A percentile compares a stretch with the other conserved stretches of the same genome.
Evolutionary conservation across 2,113 vertebrate species (phyloP).

Genomic region (Poicephalus gulielmi): DNA sequence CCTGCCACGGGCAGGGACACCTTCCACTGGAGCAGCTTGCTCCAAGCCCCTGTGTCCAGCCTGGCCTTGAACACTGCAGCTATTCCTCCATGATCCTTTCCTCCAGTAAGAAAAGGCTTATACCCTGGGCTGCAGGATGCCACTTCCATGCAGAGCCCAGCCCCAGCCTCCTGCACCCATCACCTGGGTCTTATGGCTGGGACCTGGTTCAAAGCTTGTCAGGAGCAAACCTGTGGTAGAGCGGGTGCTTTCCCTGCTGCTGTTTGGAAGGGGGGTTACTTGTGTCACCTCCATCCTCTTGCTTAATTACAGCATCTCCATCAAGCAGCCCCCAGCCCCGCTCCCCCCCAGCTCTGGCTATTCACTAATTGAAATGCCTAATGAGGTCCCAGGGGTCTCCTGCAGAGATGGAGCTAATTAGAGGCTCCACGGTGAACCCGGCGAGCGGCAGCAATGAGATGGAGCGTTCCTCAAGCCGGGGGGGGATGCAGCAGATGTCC

Average conservation of each 20-base stretch:
- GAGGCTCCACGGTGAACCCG: neutral
- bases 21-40: neutral
- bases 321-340: neutral
- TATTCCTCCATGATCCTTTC: neutral
- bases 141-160: neutral
- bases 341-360: neutral
- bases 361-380: conserved; percentile 59
- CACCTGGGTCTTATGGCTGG: neutral
- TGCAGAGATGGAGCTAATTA: conserved; percentile 60
- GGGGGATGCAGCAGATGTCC: conserved; percentile 43
- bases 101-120: neutral
- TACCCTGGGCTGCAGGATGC: neutral
- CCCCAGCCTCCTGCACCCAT: neutral
- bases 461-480: neutral
- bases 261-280: neutral
- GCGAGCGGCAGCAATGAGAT: neutral
- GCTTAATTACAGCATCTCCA: neutral
- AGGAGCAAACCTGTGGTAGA: neutral
- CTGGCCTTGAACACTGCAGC: neutral
- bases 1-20: neutral
- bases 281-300: neutral
- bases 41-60: neutral
- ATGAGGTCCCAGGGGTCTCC: conserved; percentile 64
- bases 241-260: neutral
- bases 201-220: neutral